A percentile compares a stretch with the other conserved stretches of the same genome.
Evolutionary conservation across 1,140 invertebrate species (phyloP).

Genomic region (Pogonomyrmex barbatus): DNA sequence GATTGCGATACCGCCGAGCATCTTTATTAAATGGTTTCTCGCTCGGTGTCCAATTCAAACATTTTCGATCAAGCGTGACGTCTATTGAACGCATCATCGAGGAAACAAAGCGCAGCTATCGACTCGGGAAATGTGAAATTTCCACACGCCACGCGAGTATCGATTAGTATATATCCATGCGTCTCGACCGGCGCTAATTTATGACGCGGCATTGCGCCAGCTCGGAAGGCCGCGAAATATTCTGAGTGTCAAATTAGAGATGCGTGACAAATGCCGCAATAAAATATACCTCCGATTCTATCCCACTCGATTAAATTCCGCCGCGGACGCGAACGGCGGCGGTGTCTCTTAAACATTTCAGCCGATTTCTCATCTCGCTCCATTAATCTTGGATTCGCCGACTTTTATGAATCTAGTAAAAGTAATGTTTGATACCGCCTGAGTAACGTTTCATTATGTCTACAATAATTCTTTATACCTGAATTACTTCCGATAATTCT

Average conservation of each 20-base stretch:
- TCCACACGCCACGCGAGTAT: conserved; percentile 56
- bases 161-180: conserved; percentile 45
- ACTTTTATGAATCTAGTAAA: conserved; percentile 27
- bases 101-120: conserved; percentile 20
- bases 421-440: neutral
- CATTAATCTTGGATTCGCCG: conserved; percentile 11
- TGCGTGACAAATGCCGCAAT: conserved; percentile 40
- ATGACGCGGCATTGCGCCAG: conserved; percentile 13
- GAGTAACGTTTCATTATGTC: neutral
- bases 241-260: neutral
- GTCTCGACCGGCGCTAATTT: conserved; percentile 29
- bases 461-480: neutral
- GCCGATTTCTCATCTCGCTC: conserved; percentile 2
- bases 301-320: conserved; percentile 24
- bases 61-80: neutral
- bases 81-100: neutral
- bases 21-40: conserved; percentile 20
- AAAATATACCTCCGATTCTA: conserved; percentile 31
- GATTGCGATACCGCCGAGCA: neutral
- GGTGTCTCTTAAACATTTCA: conserved; percentile 13
- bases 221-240: conserved; percentile 1
- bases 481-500: conserved; percentile 15
- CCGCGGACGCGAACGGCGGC: neutral
- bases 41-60: neutral
- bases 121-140: conserved; percentile 67